Evolutionary conservation across 2,113 vertebrate species (phyloP), one percentile per base, ranked within the genome.

Genomic region (Pterocles orientalis): DNA sequence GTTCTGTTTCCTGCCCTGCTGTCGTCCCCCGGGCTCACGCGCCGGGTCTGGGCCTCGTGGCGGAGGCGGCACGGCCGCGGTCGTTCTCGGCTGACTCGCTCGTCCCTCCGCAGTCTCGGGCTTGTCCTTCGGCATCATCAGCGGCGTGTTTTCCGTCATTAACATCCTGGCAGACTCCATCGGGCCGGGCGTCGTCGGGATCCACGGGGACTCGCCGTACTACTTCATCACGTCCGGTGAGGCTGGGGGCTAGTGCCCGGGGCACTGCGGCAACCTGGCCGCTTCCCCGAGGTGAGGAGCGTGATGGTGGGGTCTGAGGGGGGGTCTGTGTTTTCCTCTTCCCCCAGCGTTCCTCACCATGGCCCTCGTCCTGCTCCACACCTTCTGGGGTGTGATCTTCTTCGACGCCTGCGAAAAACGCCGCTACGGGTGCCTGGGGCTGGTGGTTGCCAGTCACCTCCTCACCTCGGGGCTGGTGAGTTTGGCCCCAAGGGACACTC

Each of bases 211-310:
- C 56, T 98, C 98, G 0, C 98, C 98, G 3, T 98, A 98, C 62
- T 98, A 97, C 94, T 98, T 98, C 97, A 96, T 98, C 71, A 98
- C 98, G 6, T 98, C 98, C 12, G 98, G 98, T 98, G 97, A 94
- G 95, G 25, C 24, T 12, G 3, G 5, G 34, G 45, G n/a, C 20
- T 36, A 4, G 2, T 8, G 34, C 16, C n/a, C 1, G 10, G 23
- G 28, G 28, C 18, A 26, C 57, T 31, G 56, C 3, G 28, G 34
- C 34, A 18, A 26, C 1, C 36, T 36, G 36, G 36, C 36, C 36
- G 8, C 36, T 36, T 36, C 36, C 36, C 36, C 36, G 36, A 7
- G 36, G 36, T 36, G 36, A 36, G 36, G 51, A 47, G 23, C 77
- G 50, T 5, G 28, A 4, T 18, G 68, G 6, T 0, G 17, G 17